These are phyloP conservation scores for Oryctolagus cuniculus DNA, from an alignment of 2,113 vertebrate species.

Conservation along the genomic window mOryCun1.1 NC_091439.1:106029501-106030000, in stretches of 20 bases:
- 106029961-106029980: neutral
- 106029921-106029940: neutral
- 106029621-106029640: neutral
- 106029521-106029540: neutral
- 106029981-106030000: neutral
- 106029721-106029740: neutral
- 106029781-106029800: neutral
- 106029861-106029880: neutral
- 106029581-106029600: no score
- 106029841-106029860: fast-evolving
- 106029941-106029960: neutral
- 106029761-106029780: neutral
- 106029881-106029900: neutral
- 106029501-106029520: neutral
- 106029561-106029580: no score
- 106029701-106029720: neutral
- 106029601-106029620: neutral
- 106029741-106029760: neutral
- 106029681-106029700: neutral
- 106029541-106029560: no score
- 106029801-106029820: neutral
- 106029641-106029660: neutral
- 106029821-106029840: neutral
- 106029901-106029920: neutral
- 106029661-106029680: neutral